A percentile compares a stretch with the other conserved stretches of the same genome.
Evolutionary conservation across 2,113 vertebrate species (phyloP).

Genomic region (Gyps fulvus): DNA sequence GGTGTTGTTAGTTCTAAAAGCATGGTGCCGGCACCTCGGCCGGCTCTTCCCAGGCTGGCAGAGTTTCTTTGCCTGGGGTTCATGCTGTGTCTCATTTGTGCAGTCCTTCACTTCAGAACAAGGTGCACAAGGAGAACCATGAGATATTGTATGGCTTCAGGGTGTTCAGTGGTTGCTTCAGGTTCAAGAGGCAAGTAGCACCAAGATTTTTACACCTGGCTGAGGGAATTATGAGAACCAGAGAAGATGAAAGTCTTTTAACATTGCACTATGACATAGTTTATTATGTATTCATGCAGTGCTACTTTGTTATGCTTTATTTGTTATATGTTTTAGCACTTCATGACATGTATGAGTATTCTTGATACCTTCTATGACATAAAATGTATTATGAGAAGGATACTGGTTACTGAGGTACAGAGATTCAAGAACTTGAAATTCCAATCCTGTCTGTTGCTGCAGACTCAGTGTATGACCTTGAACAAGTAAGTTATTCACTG

Average conservation of each 20-base stretch:
- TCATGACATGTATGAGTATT: neutral
- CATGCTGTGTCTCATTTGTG: neutral
- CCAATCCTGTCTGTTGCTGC: neutral
- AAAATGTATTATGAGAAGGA: neutral
- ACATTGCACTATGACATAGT: neutral
- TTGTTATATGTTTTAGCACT: neutral
- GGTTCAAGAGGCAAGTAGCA: neutral
- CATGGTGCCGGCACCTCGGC: rapidly evolving
- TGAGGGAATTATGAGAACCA: neutral
- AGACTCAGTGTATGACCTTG: neutral
- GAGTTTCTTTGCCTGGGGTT: neutral
- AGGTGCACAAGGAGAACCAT: neutral
- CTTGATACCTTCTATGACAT: neutral
- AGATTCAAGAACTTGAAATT: neutral
- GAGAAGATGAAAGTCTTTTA: neutral
- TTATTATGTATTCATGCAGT: neutral
- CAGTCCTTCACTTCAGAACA: neutral
- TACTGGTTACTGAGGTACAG: neutral
- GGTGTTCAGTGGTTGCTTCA: neutral
- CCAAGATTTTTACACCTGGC: neutral
- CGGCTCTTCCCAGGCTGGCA: neutral
- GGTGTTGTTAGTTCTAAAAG: neutral
- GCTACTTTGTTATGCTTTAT: neutral
- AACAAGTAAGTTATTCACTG: neutral
- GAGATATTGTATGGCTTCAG: neutral